A percentile compares a stretch with the other conserved stretches of the same genome.
phyloP scores from a whole-genome alignment of 2,113 vertebrate species.

The Catharus minimus region DNA sequence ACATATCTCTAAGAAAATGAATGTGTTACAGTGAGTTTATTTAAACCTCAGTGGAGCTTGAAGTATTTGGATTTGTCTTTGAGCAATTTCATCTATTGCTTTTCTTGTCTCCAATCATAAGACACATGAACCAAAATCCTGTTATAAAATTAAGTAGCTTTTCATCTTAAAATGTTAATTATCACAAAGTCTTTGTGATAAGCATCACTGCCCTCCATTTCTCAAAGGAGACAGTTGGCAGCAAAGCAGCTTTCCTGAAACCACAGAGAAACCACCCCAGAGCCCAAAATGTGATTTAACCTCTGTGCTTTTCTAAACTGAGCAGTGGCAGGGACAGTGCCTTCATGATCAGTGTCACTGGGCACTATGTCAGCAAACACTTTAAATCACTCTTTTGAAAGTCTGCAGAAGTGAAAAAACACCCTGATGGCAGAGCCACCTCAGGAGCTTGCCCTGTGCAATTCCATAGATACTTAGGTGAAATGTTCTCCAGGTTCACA shows the following conservation, averaged over 20 bases:
- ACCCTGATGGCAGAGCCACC: background rate
- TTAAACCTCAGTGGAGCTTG: conserved; percentile 15
- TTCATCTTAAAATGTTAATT: conserved; percentile 30
- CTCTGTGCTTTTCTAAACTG: background rate
- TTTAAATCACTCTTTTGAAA: background rate
- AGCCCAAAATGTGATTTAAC: background rate
- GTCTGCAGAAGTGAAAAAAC: background rate
- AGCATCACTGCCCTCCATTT: background rate
- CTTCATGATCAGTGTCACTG: background rate
- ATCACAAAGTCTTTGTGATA: background rate
- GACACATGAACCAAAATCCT: background rate
- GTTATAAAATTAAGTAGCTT: conserved; percentile 19
- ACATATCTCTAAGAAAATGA: conserved; percentile 9
- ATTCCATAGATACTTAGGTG: background rate
- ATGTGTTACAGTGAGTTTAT: background rate
- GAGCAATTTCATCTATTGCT: background rate
- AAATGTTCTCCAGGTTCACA: background rate
- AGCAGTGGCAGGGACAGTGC: background rate
- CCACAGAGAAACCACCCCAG: background rate
- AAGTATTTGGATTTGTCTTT: conserved; percentile 29
- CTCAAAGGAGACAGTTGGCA: background rate
- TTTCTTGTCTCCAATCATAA: background rate
- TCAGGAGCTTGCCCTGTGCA: fast-evolving
- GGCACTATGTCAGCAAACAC: background rate
- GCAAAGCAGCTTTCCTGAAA: conserved; percentile 20